A percentile compares a stretch with the other conserved stretches of the same genome.
These are phyloP conservation scores for Clarias platycephalus DNA, from an alignment of 2,797 vertebrate genomes.

Conservation along the genomic window DNA sequence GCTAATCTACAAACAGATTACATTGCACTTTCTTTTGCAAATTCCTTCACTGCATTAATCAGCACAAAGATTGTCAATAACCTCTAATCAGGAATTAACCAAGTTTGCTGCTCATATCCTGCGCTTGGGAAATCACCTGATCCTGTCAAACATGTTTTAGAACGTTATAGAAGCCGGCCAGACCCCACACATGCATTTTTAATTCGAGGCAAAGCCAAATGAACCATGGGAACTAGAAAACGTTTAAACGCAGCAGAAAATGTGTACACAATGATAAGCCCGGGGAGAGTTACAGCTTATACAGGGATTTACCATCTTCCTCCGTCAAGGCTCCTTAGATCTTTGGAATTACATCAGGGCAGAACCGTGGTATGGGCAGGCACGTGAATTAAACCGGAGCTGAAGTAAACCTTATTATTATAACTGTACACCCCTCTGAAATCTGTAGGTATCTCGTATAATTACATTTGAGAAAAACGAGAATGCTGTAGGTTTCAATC, in stretches of 20 bases:
- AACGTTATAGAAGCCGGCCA: conserved; percentile 12
- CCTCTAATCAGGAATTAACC: conserved; percentile 24
- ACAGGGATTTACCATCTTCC: conserved; percentile 37
- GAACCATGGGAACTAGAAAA: conserved; percentile 56
- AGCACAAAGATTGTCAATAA: conserved; percentile 9
- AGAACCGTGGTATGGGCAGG: conserved; percentile 19
- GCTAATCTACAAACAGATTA: conserved; percentile 23
- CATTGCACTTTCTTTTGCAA: conserved; percentile 2
- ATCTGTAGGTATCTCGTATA: conserved; percentile 57
- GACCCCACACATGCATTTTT: conserved; percentile 53
- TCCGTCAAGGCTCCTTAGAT: conserved; percentile 54
- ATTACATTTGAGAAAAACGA: conserved; percentile 60
- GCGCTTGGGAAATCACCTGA: conserved; percentile 23
- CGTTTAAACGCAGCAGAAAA: conserved; percentile 58
- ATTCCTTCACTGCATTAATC: conserved; percentile 13
- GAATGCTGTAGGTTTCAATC: conserved; percentile 34
- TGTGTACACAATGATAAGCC: conserved; percentile 66
- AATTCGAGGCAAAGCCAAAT: conserved; percentile 56
- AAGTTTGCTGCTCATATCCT: conserved; percentile 22
- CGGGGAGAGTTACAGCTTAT: conserved; percentile 42
- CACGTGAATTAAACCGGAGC: conserved; percentile 5
- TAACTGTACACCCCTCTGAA: conserved; percentile 50
- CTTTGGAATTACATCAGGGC: conserved; percentile 66
- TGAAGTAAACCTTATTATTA: conserved; percentile 50
- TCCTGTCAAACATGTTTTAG: conserved; percentile 24